Base-by-base conservation (phyloP, 2,113 vertebrate species). In the Tragulus kanchil region DNA sequence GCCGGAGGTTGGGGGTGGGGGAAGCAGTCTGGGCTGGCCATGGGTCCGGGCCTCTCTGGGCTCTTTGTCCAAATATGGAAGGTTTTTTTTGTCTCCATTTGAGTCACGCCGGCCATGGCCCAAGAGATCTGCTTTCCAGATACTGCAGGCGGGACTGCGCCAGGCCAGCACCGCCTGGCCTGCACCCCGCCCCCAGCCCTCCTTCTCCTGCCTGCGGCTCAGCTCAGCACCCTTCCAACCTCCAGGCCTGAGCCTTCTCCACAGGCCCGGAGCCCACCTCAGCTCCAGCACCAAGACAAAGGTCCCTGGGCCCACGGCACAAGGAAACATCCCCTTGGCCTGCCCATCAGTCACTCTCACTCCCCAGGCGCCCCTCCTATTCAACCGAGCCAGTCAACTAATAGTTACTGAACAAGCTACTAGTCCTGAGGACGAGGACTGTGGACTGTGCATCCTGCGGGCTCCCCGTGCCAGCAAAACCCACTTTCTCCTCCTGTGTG, bases 11-110 rank as follows among this genome's bases (percentile, higher is more conserved):
- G 61, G 84, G 64, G 77, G 64, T 94, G 78, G 94, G 97, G 93
- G 90, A 96, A 50, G 79, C 25, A 1, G 95, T 96, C 90, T 62
- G 92, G 79, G 93, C 64, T 83, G 95, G 94, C 96, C 69, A 36
- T n/a, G 88, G 97, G 92, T 88, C 96, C 62, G 82, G 96, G 98
- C 96, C 96, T 97, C 89, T 98, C 97, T 21, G 93, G 97, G 97
- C 96, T 98, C 98, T 99, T 99, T 99, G 98, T 98, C 99, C 99
- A 99, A 99, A 99, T 99, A 99, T 99, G 99, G 99, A 98, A 99
- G 98, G 98, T 98, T 99, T 98, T 98, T 98, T 96, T 98, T 98
- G 98, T 98, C 98, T 98, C 96, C 97, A 98, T 98, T 98, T 98
- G 98, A 98, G 97, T 98, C 99, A 99, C 89, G 98, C 98, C 98